Evolutionary conservation across 2,888 invertebrate genomes (phyloP), one percentile per base, ranked within the genome.

Genomic region (Cryptocephalus primarius): DNA sequence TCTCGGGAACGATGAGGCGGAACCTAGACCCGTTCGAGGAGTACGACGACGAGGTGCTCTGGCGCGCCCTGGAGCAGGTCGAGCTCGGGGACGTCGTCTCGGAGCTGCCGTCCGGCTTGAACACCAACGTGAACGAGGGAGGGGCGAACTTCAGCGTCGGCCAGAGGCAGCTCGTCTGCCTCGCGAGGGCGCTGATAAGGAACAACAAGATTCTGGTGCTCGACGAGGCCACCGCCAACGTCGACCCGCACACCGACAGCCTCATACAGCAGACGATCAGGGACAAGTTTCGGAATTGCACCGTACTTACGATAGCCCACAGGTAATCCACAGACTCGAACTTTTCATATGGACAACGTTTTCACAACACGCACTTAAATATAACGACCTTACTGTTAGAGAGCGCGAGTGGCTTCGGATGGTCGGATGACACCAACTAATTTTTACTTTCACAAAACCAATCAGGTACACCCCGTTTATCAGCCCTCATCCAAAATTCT

Each of bases 271-370:
- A 74, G 32, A 86, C 88, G 0, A 88, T 90, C 50, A 73, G 86
- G 51, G 74, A 73, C 41, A 85, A 86, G 64, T 89, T 89, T 64
- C 76, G 75, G 1, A 74, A 80, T 34, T 89, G 88, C 64, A 88
- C 89, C 0, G 88, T 91, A 22, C 75, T 91, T 41, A 90, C 89
- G 0, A 87, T 91, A 42, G 90, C 90, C 14, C 90, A 91, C 69
- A 76, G 90, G 57, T 56, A 48, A 47, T 34, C 12, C 32, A 38
- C 9, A 22, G 22, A 6, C 22, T 22, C 22, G 22, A 4, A 22
- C 22, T n/a, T n/a, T n/a, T n/a, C n/a, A n/a, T n/a, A n/a, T n/a
- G n/a, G n/a, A n/a, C n/a, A n/a, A n/a, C n/a, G n/a, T n/a, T n/a
- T n/a, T n/a, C n/a, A n/a, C n/a, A n/a, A n/a, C n/a, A n/a, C n/a